Evolutionary conservation across 2,888 invertebrate genomes (phyloP), one percentile per base, ranked within the genome.

Genomic region (Himalopsyche japonica): DNA sequence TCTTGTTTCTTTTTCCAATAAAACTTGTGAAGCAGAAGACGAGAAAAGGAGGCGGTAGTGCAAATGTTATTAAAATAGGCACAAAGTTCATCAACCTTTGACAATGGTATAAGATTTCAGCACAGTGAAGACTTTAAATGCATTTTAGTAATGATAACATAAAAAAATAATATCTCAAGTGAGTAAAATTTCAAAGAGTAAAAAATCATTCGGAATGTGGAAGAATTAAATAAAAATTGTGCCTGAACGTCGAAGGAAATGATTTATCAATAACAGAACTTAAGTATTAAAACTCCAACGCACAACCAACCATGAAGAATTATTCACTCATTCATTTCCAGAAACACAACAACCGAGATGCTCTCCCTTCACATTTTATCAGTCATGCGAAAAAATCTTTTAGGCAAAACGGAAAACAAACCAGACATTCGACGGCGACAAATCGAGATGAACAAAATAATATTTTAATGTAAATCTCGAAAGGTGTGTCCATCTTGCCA

Each of bases 231-330:
- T 15, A 27, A 70, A 64, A 15, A 37, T 64, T 70, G 30, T 70
- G 48, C n/a, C 47, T 5, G 30, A 1, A 7, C 20, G 24, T n/a
- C 57, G 34, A 64, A 49, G n/a, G 49, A 64, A n/a, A n/a, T n/a
- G n/a, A n/a, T n/a, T 27, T 24, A 70, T 70, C 30, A n/a, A 70
- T 70, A 70, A 70, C 70, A 8, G 70, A 70, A 70, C 70, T 70
- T 70, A n/a, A 30, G 30, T 70, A 79, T 37, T 24, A 80, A 49
- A 43, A 81, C 78, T 84, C 79, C 84, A 82, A 86, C 80, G 81
- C 84, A 84, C 84, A 84, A 86, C 84, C 84, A 83, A 86, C 86
- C 82, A 81, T 79, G 79, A 82, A 85, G 82, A 77, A 83, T 85
- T 84, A 70, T 70, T 79, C 79, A 79, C 48, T 79, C 77, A 43